Evolutionary conservation across 2,113 vertebrate genomes (phyloP).

Genomic region (Anhinga rufa): DNA sequence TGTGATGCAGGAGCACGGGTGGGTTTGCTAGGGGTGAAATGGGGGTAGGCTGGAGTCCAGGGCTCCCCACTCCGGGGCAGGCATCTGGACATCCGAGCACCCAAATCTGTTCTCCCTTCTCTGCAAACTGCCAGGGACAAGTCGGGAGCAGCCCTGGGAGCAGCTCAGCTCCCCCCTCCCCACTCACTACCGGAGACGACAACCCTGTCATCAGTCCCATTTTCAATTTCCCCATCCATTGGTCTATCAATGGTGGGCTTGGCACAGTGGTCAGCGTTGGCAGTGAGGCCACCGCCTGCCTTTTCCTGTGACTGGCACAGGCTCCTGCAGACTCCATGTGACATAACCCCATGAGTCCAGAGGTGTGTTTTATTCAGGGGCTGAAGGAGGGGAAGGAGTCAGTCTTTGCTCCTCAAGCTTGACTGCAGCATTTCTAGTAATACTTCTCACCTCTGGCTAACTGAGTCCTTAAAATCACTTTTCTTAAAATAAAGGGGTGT

Average conservation of each 20-base stretch:
- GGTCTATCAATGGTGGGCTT: not conserved
- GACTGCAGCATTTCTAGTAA: not conserved
- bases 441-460: not conserved
- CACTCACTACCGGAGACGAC: not conserved
- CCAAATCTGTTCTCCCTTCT: not conserved
- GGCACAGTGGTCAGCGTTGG: not conserved
- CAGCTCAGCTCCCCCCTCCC: not conserved
- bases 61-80: not conserved
- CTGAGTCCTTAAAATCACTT: not conserved
- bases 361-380: not conserved
- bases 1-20: not conserved
- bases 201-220: fast-evolving
- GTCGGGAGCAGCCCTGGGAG: not conserved
- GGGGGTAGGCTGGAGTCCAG: not conserved
- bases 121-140: not conserved
- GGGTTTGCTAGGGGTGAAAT: not conserved
- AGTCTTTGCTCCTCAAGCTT: not conserved
- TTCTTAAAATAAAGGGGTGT: not conserved
- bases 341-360: not conserved
- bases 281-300: fast-evolving
- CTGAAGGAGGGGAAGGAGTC: not conserved
- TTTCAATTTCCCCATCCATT: not conserved
- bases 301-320: not conserved
- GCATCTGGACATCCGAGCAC: not conserved
- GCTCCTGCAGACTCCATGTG: not conserved